These are phyloP conservation scores for Motacilla tschutschensis DNA, from an alignment of 2,113 vertebrate species.

Conservation along the genomic window DNA sequence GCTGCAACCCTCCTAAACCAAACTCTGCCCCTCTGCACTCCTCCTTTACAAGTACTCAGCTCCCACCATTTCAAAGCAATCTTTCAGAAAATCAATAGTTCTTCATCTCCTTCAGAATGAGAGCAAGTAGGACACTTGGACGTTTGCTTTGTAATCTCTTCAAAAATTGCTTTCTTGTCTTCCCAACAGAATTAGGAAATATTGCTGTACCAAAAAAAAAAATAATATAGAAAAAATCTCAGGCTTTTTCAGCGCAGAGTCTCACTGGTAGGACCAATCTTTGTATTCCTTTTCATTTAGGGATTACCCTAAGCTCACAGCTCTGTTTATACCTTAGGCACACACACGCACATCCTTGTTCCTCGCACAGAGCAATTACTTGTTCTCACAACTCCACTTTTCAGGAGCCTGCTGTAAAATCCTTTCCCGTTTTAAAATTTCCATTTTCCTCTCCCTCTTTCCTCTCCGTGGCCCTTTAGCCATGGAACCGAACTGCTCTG, in stretches of 20 bases:
- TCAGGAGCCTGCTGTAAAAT: neutral
- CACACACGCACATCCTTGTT: neutral
- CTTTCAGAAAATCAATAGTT: constrained; percentile 67
- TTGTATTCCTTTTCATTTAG: constrained; percentile 35
- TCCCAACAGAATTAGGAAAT: constrained; percentile 63
- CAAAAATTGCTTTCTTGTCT: constrained; percentile 65
- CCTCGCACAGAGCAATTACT: neutral
- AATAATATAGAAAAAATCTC: neutral
- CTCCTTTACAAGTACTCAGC: constrained; percentile 37
- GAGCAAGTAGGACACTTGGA: constrained; percentile 63
- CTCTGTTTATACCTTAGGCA: constrained; percentile 38
- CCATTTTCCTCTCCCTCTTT: neutral
- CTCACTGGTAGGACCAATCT: constrained; percentile 14
- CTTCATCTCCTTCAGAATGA: constrained; percentile 63
- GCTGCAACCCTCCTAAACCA: constrained; percentile 17
- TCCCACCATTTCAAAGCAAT: constrained; percentile 65
- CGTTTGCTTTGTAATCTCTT: constrained; percentile 61
- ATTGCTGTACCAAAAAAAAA: constrained; percentile 1
- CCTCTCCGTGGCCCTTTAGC: neutral
- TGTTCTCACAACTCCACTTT: neutral
- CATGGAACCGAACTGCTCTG: neutral
- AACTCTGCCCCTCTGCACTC: constrained; percentile 43
- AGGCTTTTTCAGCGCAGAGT: neutral
- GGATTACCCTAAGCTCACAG: constrained; percentile 17
- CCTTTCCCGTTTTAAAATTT: neutral